Evolutionary conservation across 2,888 invertebrate species (phyloP), one percentile per base, ranked within the genome.

Genomic region (Drosophila kanekoi): DNA sequence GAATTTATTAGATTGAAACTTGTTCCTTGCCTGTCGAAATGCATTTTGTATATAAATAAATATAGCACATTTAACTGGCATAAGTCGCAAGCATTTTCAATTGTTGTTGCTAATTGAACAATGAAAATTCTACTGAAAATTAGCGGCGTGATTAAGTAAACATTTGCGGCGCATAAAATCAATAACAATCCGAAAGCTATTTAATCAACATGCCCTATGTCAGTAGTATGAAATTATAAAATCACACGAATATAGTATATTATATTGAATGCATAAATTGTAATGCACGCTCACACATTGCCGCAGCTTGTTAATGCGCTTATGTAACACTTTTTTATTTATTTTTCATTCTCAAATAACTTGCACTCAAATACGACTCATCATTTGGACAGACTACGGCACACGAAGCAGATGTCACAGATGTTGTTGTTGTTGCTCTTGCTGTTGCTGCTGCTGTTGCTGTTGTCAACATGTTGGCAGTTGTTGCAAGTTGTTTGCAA

Each of bases 351-450:
- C 44, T 62, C 38, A 54, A 60, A 58, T 54, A 65, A 66, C 48
- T 69, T 70, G 79, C 81, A 84, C 81, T 81, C 74, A 66, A 84
- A 84, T 79, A 81, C 85, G 80, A 81, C 68, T 79, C 81, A 79
- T 81, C 81, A 79, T 62, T 70, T 40, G 67, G 77, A 71, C 74
- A 63, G 73, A 60, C 64, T 67, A 20, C 67, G 72, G 72, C 52
- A 72, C 66, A 57, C 43, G 48, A 69, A 72, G 54, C 84, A 76
- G 85, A 81, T 82, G 85, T 82, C 72, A 85, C 53, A 49, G 65
- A 51, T 43, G 63, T 43, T 35, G 43, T 32, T 59, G 52, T 13
- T 52, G 65, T 44, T 13, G 51, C 23, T 28, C n/a, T n/a, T n/a
- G n/a, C n/a, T n/a, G 38, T 51, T 38, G 48, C 35, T 62, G 64